Evolutionary conservation across 2,888 invertebrate genomes (phyloP), one percentile per base, ranked within the genome.

Genomic region (Mechanitis messenoides): DNA sequence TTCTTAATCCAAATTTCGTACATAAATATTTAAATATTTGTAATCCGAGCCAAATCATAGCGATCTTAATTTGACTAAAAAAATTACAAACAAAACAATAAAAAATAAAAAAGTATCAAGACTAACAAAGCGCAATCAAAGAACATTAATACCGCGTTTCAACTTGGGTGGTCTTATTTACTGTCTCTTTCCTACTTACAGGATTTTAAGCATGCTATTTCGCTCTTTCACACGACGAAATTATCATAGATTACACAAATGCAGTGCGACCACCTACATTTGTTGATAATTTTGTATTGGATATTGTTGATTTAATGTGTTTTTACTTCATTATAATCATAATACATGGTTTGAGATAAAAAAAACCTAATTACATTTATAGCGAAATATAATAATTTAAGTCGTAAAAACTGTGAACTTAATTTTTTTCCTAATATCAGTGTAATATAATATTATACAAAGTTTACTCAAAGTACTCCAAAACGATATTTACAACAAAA

Each of bases 141-240:
- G 68, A 76, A 73, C 75, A 78, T 67, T 76, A 79, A 86, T 85
- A 80, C 85, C 83, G 74, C 83, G 72, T 70, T 50, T 55, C 75
- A 56, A 82, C 88, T 88, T 88, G 88, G 88, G 88, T 88, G 88
- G 88, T 88, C 88, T 75, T 68, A 72, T 64, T 28, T 28, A 46
- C 68, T n/a, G 56, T 81, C 79, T 64, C 74, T 38, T 59, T 80
- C 76, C 31, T 66, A 55, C 80, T 1, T 56, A 33, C 28, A 1
- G 33, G 3, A 9, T 42, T 53, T 20, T 7, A 20, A 50, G 56
- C 11, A 53, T 4, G 28, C 59, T 5, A 28, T 65, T 62, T 35
- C 60, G 5, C 45, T 68, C 61, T n/a, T 62, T 31, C 62, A 50
- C 11, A 55, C 33, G 20, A 42, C 53, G 47, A 58, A 33, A 46